Evolutionary conservation across 2,113 vertebrate species (phyloP).

Genomic region (Lanius collurio): DNA sequence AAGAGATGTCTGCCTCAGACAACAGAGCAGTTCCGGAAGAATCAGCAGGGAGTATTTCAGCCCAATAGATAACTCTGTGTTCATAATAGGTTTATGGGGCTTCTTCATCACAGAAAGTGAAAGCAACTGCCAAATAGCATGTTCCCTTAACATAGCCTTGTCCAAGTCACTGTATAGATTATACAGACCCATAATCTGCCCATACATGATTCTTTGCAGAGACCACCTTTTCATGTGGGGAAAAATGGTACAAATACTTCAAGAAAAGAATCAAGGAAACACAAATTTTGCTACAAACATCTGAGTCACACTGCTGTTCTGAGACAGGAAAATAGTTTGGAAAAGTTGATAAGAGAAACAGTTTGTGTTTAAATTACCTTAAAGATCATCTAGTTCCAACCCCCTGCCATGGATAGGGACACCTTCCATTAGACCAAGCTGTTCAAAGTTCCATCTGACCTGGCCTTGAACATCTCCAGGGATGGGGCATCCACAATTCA

Average conservation of each 20-base stretch:
- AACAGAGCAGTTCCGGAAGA: background rate
- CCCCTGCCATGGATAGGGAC: no score
- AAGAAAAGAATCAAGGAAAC: background rate
- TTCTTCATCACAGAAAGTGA: background rate
- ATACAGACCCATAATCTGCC: background rate
- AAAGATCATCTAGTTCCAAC: background rate
- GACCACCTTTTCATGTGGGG: background rate
- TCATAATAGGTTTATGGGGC: background rate
- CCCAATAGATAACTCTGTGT: background rate
- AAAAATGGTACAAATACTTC: background rate
- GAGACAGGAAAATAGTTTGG: background rate
- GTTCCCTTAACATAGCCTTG: background rate
- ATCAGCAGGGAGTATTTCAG: background rate
- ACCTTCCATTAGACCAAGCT: background rate
- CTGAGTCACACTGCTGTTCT: background rate
- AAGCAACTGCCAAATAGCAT: background rate
- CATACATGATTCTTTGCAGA: background rate
- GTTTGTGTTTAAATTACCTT: background rate
- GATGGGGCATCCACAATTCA: no score
- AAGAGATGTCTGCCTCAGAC: background rate
- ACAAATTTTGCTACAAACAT: background rate
- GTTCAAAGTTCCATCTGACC: background rate
- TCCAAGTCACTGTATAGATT: background rate
- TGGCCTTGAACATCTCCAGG: background rate
- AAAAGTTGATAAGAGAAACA: background rate